phyloP scores from a whole-genome alignment of 2,113 vertebrate species.

The Atlantisia rogersi region DNA sequence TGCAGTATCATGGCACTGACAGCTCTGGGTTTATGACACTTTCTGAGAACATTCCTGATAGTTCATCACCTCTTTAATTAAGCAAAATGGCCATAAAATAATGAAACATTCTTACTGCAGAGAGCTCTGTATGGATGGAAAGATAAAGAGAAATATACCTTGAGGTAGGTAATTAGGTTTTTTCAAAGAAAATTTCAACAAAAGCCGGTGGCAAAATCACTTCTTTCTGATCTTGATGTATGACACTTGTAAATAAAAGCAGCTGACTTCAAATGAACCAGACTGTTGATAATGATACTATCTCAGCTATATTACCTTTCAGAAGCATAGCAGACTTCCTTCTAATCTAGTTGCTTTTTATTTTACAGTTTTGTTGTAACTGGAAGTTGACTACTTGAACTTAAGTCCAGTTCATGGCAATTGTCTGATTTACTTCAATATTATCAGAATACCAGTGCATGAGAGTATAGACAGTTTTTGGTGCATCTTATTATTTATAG shows the following conservation, averaged over 20 bases:
- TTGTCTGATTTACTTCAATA: background rate
- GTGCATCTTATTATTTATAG: conserved; percentile 32
- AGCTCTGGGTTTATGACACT: background rate
- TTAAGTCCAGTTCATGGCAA: background rate
- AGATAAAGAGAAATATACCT: background rate
- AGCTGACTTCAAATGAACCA: background rate
- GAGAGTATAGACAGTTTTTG: background rate
- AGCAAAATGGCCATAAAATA: background rate
- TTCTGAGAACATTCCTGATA: background rate
- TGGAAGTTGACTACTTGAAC: background rate
- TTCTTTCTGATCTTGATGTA: conserved; percentile 10
- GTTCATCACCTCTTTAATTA: background rate
- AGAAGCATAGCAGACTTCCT: background rate
- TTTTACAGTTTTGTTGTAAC: background rate
- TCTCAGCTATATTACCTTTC: background rate
- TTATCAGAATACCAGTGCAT: background rate
- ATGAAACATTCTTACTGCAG: background rate
- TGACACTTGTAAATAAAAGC: background rate
- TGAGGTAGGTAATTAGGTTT: background rate
- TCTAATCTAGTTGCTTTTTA: background rate
- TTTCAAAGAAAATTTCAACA: background rate
- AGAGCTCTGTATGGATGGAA: background rate
- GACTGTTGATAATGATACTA: background rate
- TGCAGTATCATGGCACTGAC: background rate
- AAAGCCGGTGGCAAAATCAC: background rate